These are phyloP conservation scores for Dromococcyx pavoninus DNA, from an alignment of 2,797 vertebrate genomes.

Conservation along the genomic window DNA sequence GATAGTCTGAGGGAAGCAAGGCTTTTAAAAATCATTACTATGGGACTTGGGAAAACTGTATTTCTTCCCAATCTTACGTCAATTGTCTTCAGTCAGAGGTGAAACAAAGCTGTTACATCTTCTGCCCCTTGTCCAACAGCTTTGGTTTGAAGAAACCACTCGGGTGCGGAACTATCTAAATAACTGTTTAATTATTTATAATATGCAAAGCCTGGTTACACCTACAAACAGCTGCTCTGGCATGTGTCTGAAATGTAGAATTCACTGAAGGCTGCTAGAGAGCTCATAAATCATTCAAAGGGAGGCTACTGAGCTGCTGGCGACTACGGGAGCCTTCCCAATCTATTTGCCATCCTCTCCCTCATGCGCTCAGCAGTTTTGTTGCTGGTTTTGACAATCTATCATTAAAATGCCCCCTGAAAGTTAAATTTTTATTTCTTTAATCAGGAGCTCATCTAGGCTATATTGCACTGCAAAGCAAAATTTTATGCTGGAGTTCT, in stretches of 20 bases:
- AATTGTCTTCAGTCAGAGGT: background rate
- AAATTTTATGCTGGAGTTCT: background rate
- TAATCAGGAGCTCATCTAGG: background rate
- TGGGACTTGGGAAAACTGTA: background rate
- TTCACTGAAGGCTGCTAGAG: background rate
- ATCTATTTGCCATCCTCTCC: background rate
- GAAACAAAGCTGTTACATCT: background rate
- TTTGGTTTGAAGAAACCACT: background rate
- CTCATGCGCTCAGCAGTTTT: background rate
- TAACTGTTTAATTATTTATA: slow-evolving; percentile 10
- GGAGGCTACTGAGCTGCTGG: background rate
- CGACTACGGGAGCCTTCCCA: accelerated
- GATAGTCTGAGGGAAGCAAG: background rate
- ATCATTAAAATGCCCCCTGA: background rate
- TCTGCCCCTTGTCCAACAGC: background rate
- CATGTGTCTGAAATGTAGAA: slow-evolving; percentile 1
- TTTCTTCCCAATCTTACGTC: background rate
- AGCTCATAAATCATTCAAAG: background rate
- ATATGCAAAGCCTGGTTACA: background rate
- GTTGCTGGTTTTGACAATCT: background rate
- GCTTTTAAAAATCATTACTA: background rate
- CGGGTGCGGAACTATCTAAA: background rate
- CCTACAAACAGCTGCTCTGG: slow-evolving; percentile 18
- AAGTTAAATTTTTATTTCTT: background rate
- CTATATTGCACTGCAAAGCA: background rate